Percentiles rank a stretch among this genome's conserved stretches.
phyloP scores from a whole-genome alignment of 2,888 invertebrate genomes.

The Caenorhabditis afra region DNA sequence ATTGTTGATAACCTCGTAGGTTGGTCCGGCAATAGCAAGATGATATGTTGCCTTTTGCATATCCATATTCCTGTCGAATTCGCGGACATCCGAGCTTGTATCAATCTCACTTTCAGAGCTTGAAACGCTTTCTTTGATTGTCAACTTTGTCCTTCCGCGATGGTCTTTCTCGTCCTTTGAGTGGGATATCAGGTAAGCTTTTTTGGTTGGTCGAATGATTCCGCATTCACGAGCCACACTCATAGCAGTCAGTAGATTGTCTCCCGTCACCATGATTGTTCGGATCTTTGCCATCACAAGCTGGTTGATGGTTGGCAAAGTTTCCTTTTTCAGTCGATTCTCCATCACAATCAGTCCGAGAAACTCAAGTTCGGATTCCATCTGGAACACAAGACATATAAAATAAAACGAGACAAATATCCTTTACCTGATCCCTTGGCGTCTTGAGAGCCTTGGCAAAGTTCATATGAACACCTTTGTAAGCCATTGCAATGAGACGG shows the following conservation, averaged over 20 bases:
- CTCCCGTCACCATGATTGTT: conserved; percentile 93
- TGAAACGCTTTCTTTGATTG: conserved; percentile 57
- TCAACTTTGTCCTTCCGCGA: conserved; percentile 52
- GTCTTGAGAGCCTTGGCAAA: conserved; percentile 78
- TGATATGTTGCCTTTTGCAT: conserved; percentile 46
- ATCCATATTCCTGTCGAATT: conserved; percentile 33
- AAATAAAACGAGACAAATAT: neutral
- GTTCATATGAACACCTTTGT: conserved; percentile 81
- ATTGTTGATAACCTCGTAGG: conserved; percentile 74
- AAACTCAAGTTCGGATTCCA: conserved; percentile 84
- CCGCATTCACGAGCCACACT: conserved; percentile 92
- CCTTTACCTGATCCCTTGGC: conserved; percentile 47
- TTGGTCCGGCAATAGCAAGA: conserved; percentile 67
- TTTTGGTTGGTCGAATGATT: conserved; percentile 75
- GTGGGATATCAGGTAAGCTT: conserved; percentile 68
- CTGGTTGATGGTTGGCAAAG: conserved; percentile 81
- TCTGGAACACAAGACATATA: too few species aligned
- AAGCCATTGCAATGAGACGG: conserved; percentile 83
- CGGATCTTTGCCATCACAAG: conserved; percentile 86
- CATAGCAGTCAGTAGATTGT: conserved; percentile 93
- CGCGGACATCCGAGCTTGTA: conserved; percentile 38
- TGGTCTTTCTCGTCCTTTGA: conserved; percentile 48
- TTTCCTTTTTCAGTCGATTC: conserved; percentile 86
- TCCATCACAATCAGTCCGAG: conserved; percentile 93
- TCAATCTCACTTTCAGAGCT: conserved; percentile 49